Base-by-base conservation (phyloP, 2,888 invertebrate genomes). In the Carcina quercana region DNA sequence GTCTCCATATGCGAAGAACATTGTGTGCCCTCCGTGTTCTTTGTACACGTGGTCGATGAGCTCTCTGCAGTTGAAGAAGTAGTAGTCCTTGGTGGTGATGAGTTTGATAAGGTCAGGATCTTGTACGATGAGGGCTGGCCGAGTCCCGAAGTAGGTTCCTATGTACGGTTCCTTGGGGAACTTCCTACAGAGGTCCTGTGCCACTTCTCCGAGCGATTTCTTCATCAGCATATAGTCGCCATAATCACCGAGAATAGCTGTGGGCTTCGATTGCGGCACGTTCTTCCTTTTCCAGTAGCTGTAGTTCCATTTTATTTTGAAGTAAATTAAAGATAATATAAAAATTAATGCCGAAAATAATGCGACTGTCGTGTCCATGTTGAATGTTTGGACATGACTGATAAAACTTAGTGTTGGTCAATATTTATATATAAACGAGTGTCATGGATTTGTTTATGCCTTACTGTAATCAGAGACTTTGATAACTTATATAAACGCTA, bases 1-100 rank as follows among this genome's bases (percentile, higher is more conserved):
- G 38, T 75, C 69, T 0, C 79, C 79, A 20, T 57, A 43, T 0
- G 49, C 44, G 28, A 48, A 57, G 37, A 76, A 74, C 1, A 76
- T 37, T 19, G 58, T 68, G 17, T 46, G 47, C 0, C 62, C 57
- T 0, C 63, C 14, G 2, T 45, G 15, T 40, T 78, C 76, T 3
- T 40, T 57, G 13, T 64, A 30, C 0, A 43, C 35, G 28, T 69
- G 64, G 1, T 58, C 54, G 0, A 61, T 47, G 1, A 59, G 32
- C 13, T 57, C 59, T 27, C 59, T 40, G 14, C 50, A 42, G 30
- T 34, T 56, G 35, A 59, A 63, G 29, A 46, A 54, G 15, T 50
- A 48, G 34, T 50, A 57, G 15, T 59, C 57, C 26, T 56, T 53
- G 0, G 54, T 43, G 5, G 46, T 32, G 3, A 61, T 30, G 1